Conservation (phyloP, 1,140 invertebrate species). For the Zophobas morio region DNA sequence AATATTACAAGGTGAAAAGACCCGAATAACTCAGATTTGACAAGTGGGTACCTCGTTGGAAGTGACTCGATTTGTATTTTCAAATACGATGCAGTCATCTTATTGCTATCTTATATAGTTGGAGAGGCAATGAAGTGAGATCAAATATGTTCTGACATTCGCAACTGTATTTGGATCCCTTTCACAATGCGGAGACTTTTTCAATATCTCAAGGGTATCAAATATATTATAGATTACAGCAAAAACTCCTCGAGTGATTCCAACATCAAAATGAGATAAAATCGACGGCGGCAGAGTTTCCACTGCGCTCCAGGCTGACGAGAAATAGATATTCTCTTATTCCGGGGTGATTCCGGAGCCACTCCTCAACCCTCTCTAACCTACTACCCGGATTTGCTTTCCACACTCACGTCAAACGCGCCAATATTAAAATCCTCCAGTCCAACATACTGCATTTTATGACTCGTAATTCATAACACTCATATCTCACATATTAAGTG, state of each 20-base stretch:
- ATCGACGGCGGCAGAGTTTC: conserved; percentile 49
- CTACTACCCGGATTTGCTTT: conserved; percentile 35
- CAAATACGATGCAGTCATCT: conserved; percentile 36
- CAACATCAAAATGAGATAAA: conserved; percentile 53
- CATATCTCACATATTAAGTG: conserved; percentile 20
- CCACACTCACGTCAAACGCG: conserved; percentile 35
- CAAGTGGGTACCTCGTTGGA: conserved; percentile 11
- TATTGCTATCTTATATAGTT: conserved; percentile 32
- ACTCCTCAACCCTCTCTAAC: conserved; percentile 34
- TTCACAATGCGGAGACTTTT: conserved; percentile 56
- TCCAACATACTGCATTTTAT: conserved; percentile 31
- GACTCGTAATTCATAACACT: conserved; percentile 30
- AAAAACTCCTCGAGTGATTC: conserved; percentile 57
- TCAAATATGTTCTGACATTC: conserved; percentile 53
- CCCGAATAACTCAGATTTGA: conserved; percentile 3
- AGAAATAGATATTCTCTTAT: conserved; percentile 50
- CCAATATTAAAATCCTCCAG: conserved; percentile 38
- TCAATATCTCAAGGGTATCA: conserved; percentile 61
- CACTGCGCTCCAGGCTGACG: conserved; percentile 49
- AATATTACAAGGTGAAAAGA: conserved; percentile 19
- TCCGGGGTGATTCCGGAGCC: conserved; percentile 40
- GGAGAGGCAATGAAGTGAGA: conserved; percentile 48
- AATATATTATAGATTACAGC: conserved; percentile 61
- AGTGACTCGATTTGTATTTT: conserved; percentile 35
- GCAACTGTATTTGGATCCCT: conserved; percentile 50